These are phyloP conservation scores for Tipula helvola DNA, from an alignment of 2,888 invertebrate genomes.

Conservation along the genomic window DNA sequence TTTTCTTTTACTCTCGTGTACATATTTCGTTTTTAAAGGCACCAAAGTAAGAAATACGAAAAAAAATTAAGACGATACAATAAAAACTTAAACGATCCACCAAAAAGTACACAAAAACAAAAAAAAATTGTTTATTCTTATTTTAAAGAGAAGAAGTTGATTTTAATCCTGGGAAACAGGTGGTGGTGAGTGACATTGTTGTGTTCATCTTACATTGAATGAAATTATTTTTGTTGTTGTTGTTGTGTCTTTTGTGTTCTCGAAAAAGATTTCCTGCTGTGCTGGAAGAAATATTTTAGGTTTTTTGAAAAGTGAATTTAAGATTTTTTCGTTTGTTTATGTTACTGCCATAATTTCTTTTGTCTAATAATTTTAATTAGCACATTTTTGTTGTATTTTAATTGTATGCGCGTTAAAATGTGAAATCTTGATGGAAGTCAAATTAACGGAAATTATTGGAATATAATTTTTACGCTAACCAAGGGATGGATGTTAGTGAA, in stretches of 20 bases:
- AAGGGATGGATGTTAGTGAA: too few relatives aligned
- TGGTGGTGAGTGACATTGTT: constrained; percentile 4
- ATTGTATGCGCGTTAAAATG: background rate
- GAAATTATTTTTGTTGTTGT: background rate
- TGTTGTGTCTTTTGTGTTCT: background rate
- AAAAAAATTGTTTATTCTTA: background rate
- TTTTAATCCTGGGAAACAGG: constrained; percentile 4
- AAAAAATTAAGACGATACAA: background rate
- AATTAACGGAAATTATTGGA: too few relatives aligned
- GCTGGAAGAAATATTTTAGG: background rate
- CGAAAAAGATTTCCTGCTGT: background rate
- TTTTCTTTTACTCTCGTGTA: background rate
- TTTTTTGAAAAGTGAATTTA: background rate
- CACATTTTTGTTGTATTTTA: background rate
- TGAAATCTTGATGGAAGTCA: background rate
- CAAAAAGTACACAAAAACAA: background rate
- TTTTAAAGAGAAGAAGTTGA: background rate
- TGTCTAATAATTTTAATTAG: background rate
- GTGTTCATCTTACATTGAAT: background rate
- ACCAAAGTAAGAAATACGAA: background rate
- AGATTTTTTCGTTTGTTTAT: background rate
- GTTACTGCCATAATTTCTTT: background rate
- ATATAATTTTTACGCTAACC: too few relatives aligned
- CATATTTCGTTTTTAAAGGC: background rate
- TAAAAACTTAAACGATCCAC: background rate